Conservation (phyloP, 1,140 invertebrate species). For the Tribolium castaneum region DNA sequence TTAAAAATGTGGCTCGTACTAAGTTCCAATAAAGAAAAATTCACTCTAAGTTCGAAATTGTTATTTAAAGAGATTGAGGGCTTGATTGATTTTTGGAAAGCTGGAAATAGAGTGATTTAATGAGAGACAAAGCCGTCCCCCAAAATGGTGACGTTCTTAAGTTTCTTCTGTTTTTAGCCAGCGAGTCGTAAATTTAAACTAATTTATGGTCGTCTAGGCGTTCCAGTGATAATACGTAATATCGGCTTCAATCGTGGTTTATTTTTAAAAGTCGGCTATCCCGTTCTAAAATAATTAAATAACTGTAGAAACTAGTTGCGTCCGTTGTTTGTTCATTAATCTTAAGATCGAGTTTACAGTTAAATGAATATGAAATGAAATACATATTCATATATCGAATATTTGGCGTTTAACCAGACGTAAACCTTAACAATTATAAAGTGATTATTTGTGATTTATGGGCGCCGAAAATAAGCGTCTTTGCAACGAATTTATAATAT, state of each 20-base stretch:
- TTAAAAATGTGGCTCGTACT: no score
- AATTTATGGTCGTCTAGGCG: slow-evolving; percentile 37
- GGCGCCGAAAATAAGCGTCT: slow-evolving; percentile 21
- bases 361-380: slow-evolving; percentile 37
- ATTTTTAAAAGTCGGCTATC: slow-evolving; percentile 18
- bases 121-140: neutral
- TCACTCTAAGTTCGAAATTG: no score
- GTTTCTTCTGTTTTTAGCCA: slow-evolving; percentile 30
- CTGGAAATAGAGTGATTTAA: no score
- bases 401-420: slow-evolving; percentile 35
- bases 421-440: slow-evolving; percentile 41
- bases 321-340: slow-evolving; percentile 25
- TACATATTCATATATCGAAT: slow-evolving; percentile 28
- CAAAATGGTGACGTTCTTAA: slow-evolving; percentile 3
- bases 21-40: no score
- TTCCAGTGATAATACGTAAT: slow-evolving; percentile 15
- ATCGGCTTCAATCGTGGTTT: slow-evolving; percentile 2
- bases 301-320: slow-evolving; percentile 37
- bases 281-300: slow-evolving; percentile 36
- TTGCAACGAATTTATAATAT: slow-evolving; percentile 24
- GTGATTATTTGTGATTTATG: slow-evolving; percentile 45
- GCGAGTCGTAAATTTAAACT: slow-evolving; percentile 28
- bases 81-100: no score
- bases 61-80: no score
- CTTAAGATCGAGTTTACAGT: slow-evolving; percentile 37